phyloP scores from a whole-genome alignment of 2,888 invertebrate species.

The Parnassius mnemosyne region DNA sequence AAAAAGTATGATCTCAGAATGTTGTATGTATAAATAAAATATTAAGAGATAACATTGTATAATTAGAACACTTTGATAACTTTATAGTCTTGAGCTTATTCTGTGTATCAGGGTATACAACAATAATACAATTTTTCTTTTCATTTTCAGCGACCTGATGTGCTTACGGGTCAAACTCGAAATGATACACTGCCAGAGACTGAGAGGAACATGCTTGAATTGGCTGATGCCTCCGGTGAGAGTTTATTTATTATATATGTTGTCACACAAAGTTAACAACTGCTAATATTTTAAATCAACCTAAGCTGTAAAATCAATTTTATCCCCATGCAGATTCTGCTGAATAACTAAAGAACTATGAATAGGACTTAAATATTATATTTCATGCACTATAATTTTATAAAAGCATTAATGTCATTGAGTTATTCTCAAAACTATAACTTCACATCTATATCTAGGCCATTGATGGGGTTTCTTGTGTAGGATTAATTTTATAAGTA shows the following conservation, averaged over 20 bases:
- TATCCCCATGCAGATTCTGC: too few species aligned
- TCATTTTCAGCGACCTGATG: constrained; percentile 58
- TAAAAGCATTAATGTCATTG: too few species aligned
- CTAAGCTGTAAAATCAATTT: too few species aligned
- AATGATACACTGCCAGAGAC: constrained; percentile 64
- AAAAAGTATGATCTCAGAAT: neutral
- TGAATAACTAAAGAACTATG: too few species aligned
- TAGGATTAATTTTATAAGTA: too few species aligned
- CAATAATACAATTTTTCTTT: neutral
- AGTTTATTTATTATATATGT: constrained; percentile 10
- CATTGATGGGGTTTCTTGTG: too few species aligned
- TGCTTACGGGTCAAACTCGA: constrained; percentile 50
- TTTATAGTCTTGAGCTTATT: neutral
- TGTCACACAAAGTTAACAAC: too few species aligned
- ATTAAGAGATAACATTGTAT: neutral
- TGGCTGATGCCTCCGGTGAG: constrained; percentile 65
- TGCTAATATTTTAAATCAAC: too few species aligned
- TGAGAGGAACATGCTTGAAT: constrained; percentile 63
- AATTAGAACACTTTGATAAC: neutral
- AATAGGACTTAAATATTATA: too few species aligned
- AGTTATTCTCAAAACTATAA: too few species aligned
- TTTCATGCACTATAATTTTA: too few species aligned
- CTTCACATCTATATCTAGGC: too few species aligned
- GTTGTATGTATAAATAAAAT: neutral
- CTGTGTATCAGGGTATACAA: neutral